Conservation (phyloP, 2,113 vertebrate species). For the Entelurus aequoreus region DNA sequence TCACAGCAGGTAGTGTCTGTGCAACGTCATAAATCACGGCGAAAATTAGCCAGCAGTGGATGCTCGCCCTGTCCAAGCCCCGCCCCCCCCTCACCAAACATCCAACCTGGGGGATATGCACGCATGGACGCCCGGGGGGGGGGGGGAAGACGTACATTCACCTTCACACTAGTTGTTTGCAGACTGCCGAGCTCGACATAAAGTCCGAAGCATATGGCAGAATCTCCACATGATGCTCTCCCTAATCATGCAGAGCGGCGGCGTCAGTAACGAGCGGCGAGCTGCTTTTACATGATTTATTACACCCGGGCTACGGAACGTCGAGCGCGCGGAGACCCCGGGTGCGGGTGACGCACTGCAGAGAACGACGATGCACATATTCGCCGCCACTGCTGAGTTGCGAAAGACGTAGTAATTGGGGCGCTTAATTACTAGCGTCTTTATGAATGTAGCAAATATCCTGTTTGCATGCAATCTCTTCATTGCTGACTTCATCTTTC, state of each 20-base stretch:
- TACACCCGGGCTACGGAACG: constrained; percentile 42
- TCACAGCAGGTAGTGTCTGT: constrained; percentile 46
- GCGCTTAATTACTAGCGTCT: too few species aligned
- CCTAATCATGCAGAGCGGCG: constrained; percentile 67
- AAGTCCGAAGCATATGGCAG: constrained; percentile 57
- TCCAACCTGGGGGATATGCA: constrained; percentile 29
- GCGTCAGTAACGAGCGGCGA: constrained; percentile 61
- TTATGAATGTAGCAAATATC: too few species aligned
- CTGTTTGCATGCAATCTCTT: constrained; percentile 19
- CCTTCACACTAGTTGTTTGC: constrained; percentile 6
- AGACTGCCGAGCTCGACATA: constrained; percentile 33
- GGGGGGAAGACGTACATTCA: background rate
- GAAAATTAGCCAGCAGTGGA: constrained; percentile 61
- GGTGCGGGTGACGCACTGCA: too few species aligned
- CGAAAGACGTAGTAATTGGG: too few species aligned
- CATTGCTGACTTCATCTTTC: constrained; percentile 14
- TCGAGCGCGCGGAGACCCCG: background rate
- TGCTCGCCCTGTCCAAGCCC: constrained; percentile 51
- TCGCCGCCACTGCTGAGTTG: too few species aligned
- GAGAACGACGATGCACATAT: too few species aligned
- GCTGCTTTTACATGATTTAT: constrained; percentile 70
- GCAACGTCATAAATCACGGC: constrained; percentile 61
- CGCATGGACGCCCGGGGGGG: background rate
- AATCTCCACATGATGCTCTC: constrained; percentile 62
- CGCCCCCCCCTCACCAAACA: too few species aligned